Percentiles rank a stretch among this genome's conserved stretches.
Conservation (phyloP, 2,888 invertebrate species). For the Phengaris arion region DNA sequence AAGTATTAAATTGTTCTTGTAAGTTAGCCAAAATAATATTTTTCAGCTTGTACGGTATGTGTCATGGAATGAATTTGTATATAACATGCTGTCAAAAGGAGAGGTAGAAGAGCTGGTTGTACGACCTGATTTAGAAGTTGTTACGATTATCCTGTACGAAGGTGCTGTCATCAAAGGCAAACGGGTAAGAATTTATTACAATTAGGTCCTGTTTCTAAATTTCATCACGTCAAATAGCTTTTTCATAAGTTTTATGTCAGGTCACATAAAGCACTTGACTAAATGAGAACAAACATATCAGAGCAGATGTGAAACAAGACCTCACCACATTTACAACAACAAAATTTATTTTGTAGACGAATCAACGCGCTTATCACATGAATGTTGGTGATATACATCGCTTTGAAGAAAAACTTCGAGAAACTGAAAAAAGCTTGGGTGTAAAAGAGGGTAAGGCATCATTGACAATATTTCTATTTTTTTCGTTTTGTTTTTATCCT, state of each 20-base stretch:
- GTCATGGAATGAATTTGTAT: conserved; percentile 98
- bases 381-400: conserved; percentile 90
- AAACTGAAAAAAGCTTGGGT: conserved; percentile 89
- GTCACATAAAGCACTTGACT: too few relatives aligned
- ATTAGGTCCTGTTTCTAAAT: neutral
- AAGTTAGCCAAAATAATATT: neutral
- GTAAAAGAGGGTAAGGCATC: conserved; percentile 83
- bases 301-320: too few relatives aligned
- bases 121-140: conserved; percentile 90
- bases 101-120: conserved; percentile 94
- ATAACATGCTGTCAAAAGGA: conserved; percentile 95
- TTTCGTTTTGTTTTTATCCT: too few relatives aligned
- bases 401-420: conserved; percentile 94
- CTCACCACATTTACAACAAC: neutral
- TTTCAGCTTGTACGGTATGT: conserved; percentile 85
- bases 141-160: conserved; percentile 90
- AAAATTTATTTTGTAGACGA: conserved; percentile 61
- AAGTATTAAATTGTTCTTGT: too few relatives aligned
- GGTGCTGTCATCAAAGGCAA: conserved; percentile 93
- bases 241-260: neutral
- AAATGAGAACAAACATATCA: too few relatives aligned
- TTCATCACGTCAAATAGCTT: neutral
- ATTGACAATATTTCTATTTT: too few relatives aligned
- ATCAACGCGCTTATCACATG: conserved; percentile 87
- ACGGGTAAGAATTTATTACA: conserved; percentile 61